Base-by-base conservation (phyloP, 1,140 invertebrate species). In the Platorchestia sp. region DNA sequence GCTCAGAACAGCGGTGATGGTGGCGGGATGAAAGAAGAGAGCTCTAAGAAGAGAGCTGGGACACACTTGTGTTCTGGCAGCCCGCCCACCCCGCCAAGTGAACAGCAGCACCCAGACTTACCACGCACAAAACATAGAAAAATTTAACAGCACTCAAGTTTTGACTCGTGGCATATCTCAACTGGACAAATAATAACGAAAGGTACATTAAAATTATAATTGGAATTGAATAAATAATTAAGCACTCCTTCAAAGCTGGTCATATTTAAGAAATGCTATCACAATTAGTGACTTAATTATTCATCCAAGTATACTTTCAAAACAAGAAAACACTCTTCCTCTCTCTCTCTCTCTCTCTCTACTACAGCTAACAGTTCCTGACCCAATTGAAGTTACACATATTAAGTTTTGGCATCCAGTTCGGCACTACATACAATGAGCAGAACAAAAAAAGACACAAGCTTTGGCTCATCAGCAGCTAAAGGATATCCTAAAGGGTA, bases 391-490 rank as follows among this genome's bases (percentile, higher is more conserved):
- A 22, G 59, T 27, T 19, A 75, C 59, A 10, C 27, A 36, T 10
- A 1, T 10, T 27, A 75, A 22, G 36, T 75, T 75, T 75, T 75
- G 59, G 59, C 59, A 75, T 75, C 59, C 59, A 75, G 36, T 75
- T 75, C 59, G 59, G 59, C 59, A 75, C 59, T 75, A 75, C 27
- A 10, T 75, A 75, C 27, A 10, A 75, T 19, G 14, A 75, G 59
- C 59, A 75, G 14, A 75, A 22, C 59, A 75, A 75, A 75, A 75
- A n/a, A n/a, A 75, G 14, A 75, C 59, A 75, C 59, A 75, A 89
- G 43, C 87, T 89, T 89, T 89, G 87, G 87, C 87, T 89, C 87
- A 44, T 89, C 41, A 89, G 43, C 87, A 89, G n/a, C 87, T 89
- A 89, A 89, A 89, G 87, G 87, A 89, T 75, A 89, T 42, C 87